phyloP scores from a whole-genome alignment of 2,888 invertebrate species.

The Amaurobius ferox region DNA sequence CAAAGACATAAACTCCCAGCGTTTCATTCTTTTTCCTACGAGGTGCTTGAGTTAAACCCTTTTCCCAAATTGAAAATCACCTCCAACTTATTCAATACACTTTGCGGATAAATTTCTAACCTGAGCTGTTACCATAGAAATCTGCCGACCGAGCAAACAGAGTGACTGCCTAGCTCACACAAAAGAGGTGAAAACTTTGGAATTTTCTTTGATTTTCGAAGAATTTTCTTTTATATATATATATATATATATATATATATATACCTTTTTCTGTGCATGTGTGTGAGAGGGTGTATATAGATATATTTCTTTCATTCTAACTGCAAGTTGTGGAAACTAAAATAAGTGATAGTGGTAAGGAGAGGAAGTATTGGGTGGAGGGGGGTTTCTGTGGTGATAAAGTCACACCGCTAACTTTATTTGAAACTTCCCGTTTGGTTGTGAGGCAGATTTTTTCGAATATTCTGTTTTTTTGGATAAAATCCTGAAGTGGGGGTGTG shows the following conservation, averaged over 20 bases:
- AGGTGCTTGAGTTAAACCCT: conserved; percentile 55
- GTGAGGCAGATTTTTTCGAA: neutral
- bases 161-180: conserved; percentile 59
- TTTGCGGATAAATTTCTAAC: conserved; percentile 66
- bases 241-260: too few relatives aligned
- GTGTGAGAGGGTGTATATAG: neutral
- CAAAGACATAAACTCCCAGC: conserved; percentile 58
- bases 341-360: conserved; percentile 27
- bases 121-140: conserved; percentile 68
- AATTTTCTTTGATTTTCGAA: conserved; percentile 67
- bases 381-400: conserved; percentile 45
- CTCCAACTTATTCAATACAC: conserved; percentile 55
- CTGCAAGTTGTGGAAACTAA: conserved; percentile 31
- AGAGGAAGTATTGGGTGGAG: conserved; percentile 30
- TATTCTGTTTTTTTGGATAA: neutral
- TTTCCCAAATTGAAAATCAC: conserved; percentile 36
- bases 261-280: neutral
- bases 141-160: conserved; percentile 60
- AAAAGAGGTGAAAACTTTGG: conserved; percentile 65
- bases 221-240: conserved; percentile 11
- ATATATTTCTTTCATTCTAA: conserved; percentile 14
- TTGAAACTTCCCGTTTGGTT: conserved; percentile 25
- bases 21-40: conserved; percentile 35
- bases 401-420: conserved; percentile 66
- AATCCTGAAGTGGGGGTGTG: too few relatives aligned